Evolutionary conservation across 2,797 vertebrate species (phyloP), one percentile per base, ranked within the genome.

Genomic region (Pseudochaenichthys georgianus): DNA sequence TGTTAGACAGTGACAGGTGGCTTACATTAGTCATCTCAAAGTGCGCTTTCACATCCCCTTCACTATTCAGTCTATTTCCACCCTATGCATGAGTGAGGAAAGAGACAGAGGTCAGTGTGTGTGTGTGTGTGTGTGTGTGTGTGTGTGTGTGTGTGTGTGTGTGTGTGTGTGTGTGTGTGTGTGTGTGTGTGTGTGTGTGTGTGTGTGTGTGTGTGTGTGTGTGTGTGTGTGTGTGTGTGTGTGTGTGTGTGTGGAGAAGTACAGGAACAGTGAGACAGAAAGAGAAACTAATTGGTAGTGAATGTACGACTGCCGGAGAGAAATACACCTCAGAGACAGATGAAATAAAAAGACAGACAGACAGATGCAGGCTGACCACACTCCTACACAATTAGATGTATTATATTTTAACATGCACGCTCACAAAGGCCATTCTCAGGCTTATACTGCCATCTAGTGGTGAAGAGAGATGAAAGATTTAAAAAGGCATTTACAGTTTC

Each of bases 391-490:
- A 7, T 23, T 23, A 46, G 15, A 82, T 9, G n/a, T 15, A 64
- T 50, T 23, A 34, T 17, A 82, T 9, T n/a, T 12, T 58, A 50
- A 83, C 54, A 52, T 12, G 10, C 41, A 81, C 28, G 11, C 12
- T 38, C 34, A 38, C 34, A 38, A 7, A 38, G 34, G 34, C 7
- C 34, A 38, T 38, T 38, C 46, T 53, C 45, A 64, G 75, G 73
- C 75, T 64, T 72, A 3, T 66, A 80, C 75, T 87, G 90, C 85
- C 90, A 84, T 79, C 90, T 87, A 74, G 81, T 84, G 90, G 67
- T 1, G 4, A 5, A 8, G 34, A 38, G 34, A 9, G 34, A 28
- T 38, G 1, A 38, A 2, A 2, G 8, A 38, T 38, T 38, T 38
- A 38, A 38, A 38, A 38, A 28, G 34, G 34, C 1, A 38, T 38